These are phyloP conservation scores for Ceratoteleas bidentatus DNA, from an alignment of 1,140 invertebrate species.

Conservation along the genomic window DNA sequence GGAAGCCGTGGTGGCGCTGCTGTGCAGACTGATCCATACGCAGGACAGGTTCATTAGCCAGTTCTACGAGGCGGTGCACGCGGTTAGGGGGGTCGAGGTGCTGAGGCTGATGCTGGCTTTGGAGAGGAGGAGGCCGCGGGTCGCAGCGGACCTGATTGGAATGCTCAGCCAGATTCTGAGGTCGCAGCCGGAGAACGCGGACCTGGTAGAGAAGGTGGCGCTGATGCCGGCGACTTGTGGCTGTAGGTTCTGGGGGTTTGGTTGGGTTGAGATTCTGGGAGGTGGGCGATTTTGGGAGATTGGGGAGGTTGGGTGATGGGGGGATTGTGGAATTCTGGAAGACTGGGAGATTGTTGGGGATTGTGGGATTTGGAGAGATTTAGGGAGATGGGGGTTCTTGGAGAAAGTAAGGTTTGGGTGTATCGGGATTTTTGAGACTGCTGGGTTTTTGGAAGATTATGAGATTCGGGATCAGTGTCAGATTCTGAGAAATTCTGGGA, in stretches of 20 bases:
- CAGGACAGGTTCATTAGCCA: conserved; percentile 87
- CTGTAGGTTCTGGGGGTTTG: neutral
- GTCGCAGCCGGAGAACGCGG: conserved; percentile 87
- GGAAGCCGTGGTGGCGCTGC: conserved; percentile 85
- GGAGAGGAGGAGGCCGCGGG: conserved; percentile 83
- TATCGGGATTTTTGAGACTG: too few relatives aligned
- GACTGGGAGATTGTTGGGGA: too few relatives aligned
- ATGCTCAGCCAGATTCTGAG: conserved; percentile 89
- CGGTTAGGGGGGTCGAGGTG: conserved; percentile 82
- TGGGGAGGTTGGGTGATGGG: too few relatives aligned
- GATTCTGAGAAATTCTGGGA: too few relatives aligned
- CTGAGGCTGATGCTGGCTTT: conserved; percentile 79
- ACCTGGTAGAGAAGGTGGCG: conserved; percentile 87
- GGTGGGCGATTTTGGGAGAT: too few relatives aligned
- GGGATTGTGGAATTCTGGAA: too few relatives aligned
- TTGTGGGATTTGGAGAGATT: too few relatives aligned
- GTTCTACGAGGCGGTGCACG: conserved; percentile 88
- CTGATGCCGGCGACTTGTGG: conserved; percentile 49
- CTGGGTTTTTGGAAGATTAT: too few relatives aligned
- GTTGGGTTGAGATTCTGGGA: too few relatives aligned
- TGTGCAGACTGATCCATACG: conserved; percentile 87
- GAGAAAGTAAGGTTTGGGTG: too few relatives aligned
- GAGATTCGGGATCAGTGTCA: too few relatives aligned
- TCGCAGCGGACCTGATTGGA: conserved; percentile 86
- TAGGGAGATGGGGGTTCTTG: too few relatives aligned